A percentile compares a stretch with the other conserved stretches of the same genome.
These are phyloP conservation scores for Lathamus discolor DNA, from an alignment of 2,113 vertebrate genomes.

Conservation along the genomic window DNA sequence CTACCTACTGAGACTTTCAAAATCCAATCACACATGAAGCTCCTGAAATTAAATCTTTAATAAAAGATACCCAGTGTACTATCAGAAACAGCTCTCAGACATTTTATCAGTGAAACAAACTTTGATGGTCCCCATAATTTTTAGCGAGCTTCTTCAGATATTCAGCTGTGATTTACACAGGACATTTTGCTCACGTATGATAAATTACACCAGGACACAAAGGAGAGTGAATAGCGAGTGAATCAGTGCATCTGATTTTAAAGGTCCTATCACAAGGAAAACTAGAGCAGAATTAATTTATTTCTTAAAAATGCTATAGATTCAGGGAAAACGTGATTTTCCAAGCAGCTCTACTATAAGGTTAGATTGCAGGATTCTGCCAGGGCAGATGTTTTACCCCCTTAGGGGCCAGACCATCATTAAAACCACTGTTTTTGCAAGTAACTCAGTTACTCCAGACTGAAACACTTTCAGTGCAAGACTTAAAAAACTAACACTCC, in stretches of 20 bases:
- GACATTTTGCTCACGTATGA: background rate
- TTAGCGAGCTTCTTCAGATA: background rate
- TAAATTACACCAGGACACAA: background rate
- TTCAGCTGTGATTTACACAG: conserved; percentile 25
- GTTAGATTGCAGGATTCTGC: background rate
- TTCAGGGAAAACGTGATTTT: background rate
- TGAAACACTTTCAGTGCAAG: background rate
- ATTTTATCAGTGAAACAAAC: background rate
- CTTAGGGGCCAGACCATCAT: background rate
- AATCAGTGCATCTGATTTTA: background rate
- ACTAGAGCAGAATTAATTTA: background rate
- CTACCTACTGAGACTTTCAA: background rate
- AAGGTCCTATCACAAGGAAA: background rate
- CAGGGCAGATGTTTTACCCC: background rate
- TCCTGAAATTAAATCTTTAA: background rate
- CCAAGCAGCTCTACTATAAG: background rate
- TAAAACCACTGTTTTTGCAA: background rate
- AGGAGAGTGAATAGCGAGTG: background rate
- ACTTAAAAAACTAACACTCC: background rate
- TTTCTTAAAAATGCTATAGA: background rate
- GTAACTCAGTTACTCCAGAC: background rate
- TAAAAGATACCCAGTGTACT: background rate
- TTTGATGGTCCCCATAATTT: background rate
- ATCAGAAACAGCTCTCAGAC: background rate
- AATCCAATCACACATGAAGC: background rate